Conservation (phyloP, 2,888 invertebrate genomes). For the Brenthis ino region DNA sequence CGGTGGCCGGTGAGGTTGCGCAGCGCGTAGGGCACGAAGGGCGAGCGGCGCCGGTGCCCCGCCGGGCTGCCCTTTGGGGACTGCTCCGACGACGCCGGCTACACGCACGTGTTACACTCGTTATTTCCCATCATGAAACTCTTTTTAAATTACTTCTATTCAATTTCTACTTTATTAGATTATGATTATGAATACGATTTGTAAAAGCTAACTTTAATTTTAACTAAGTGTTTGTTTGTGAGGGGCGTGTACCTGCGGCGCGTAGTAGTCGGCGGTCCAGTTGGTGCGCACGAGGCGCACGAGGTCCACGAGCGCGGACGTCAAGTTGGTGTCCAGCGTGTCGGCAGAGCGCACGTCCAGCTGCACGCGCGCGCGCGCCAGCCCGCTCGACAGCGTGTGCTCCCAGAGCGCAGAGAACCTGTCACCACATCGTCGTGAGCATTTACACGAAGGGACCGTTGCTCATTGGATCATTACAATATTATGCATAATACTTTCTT, state of each 20-base stretch:
- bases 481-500: too few species aligned
- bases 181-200: too few species aligned
- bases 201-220: too few species aligned
- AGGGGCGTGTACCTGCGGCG: slow-evolving; percentile 56
- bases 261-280: slow-evolving; percentile 92
- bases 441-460: too few species aligned
- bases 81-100: slow-evolving; percentile 51
- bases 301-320: slow-evolving; percentile 92
- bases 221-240: background rate
- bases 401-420: slow-evolving; percentile 87
- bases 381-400: slow-evolving; percentile 81
- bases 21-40: slow-evolving; percentile 97
- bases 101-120: background rate
- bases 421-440: background rate
- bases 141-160: too few species aligned
- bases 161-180: too few species aligned
- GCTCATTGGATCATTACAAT: too few species aligned
- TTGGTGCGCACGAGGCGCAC: slow-evolving; percentile 90
- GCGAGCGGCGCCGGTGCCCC: slow-evolving; percentile 88
- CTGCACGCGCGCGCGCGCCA: slow-evolving; percentile 84
- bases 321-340: slow-evolving; percentile 92
- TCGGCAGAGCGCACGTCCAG: slow-evolving; percentile 86
- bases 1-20: slow-evolving; percentile 95
- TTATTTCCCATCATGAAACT: too few species aligned
- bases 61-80: slow-evolving; percentile 80